Evolutionary conservation across 2,888 invertebrate genomes (phyloP).

Genomic region (Clivina fossor): DNA sequence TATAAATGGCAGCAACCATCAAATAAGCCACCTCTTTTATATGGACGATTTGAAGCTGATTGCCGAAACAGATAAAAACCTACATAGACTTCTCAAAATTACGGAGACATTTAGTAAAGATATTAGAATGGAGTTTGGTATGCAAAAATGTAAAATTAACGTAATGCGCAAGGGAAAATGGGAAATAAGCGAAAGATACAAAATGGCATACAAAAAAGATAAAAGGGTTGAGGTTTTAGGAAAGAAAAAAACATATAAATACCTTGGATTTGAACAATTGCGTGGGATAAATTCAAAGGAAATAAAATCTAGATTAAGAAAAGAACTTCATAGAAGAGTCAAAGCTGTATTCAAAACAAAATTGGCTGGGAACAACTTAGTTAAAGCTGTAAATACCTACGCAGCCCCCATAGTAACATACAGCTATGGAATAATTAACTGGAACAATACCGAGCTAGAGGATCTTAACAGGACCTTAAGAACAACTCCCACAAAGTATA

Average conservation of each 20-base stretch:
- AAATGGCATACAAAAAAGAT: slow-evolving; percentile 2
- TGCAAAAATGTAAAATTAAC: slow-evolving; percentile 34
- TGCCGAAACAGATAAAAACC: slow-evolving; percentile 22
- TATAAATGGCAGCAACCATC: not conserved
- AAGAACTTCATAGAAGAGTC: too few species aligned
- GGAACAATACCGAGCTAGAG: too few species aligned
- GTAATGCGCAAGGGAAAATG: slow-evolving; percentile 8
- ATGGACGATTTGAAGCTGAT: slow-evolving; percentile 38
- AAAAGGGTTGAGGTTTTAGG: slow-evolving; percentile 19
- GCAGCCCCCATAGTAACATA: too few species aligned
- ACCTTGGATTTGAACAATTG: slow-evolving; percentile 29
- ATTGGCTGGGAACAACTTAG: too few species aligned
- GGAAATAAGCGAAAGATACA: slow-evolving; percentile 7
- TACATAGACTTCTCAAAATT: slow-evolving; percentile 23
- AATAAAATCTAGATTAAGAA: too few species aligned
- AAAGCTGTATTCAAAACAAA: too few species aligned
- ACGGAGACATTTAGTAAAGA: slow-evolving; percentile 29
- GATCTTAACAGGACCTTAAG: too few species aligned
- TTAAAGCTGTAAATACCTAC: too few species aligned
- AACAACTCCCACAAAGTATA: too few species aligned
- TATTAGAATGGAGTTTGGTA: slow-evolving; percentile 36
- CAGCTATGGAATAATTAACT: too few species aligned
- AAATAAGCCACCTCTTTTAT: slow-evolving; percentile 33
- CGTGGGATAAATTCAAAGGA: slow-evolving; percentile 6
- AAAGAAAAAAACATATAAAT: slow-evolving; percentile 30